phyloP scores from a whole-genome alignment of 2,113 vertebrate genomes.

The Isichthys henryi region DNA sequence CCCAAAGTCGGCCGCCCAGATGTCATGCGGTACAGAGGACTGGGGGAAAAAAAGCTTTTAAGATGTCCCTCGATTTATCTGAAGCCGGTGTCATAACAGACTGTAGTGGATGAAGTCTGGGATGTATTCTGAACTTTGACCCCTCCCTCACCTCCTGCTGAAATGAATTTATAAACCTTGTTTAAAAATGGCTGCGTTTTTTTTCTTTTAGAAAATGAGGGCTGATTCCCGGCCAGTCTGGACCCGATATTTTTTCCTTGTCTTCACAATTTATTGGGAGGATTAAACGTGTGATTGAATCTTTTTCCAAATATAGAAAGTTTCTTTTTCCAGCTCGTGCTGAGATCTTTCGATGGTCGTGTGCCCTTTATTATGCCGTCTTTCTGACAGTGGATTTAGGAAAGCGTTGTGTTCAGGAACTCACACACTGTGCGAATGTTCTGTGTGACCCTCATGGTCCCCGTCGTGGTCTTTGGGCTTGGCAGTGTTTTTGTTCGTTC shows the following conservation, averaged over 20 bases:
- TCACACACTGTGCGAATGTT: background rate
- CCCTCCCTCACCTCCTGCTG: background rate
- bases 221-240: background rate
- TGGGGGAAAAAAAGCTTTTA: background rate
- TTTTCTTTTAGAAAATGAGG: background rate
- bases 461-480: background rate
- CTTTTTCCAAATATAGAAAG: background rate
- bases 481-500: background rate
- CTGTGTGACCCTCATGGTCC: background rate
- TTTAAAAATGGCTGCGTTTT: background rate
- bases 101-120: background rate
- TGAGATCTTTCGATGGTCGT: background rate
- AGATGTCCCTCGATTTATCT: conserved; percentile 1
- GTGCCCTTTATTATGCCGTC: background rate
- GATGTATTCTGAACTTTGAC: conserved; percentile 14
- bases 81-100: background rate
- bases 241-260: background rate
- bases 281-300: conserved; percentile 13
- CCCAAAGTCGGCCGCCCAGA: background rate
- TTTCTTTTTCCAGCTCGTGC: background rate
- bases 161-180: conserved; percentile 17
- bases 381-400: background rate
- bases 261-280: conserved; percentile 4
- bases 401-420: background rate
- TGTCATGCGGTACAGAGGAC: background rate